Evolutionary conservation across 2,888 invertebrate genomes (phyloP), one percentile per base, ranked within the genome.

Genomic region (Zeuzera pyrina): DNA sequence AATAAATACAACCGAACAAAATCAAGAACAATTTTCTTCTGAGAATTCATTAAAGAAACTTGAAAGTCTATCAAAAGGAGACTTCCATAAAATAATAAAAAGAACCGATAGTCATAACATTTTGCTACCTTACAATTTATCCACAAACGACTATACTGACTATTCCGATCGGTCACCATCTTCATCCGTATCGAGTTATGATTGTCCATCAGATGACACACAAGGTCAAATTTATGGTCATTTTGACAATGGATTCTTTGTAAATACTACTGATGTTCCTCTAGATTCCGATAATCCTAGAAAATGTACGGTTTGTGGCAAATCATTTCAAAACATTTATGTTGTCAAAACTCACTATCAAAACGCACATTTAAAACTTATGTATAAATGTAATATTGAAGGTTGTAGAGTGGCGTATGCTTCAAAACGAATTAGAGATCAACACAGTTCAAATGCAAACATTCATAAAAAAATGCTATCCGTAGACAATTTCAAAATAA

Each of bases 351-450:
- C 94, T 1, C 98, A 98, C 67, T 97, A 95, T 69, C 96, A 96
- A 83, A 97, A 94, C 69, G 93, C 95, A 6, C 97, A 98, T 73
- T 88, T 97, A 31, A 97, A 97, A 74, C 78, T 97, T 38, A 94
- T 96, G 92, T 97, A 97, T 74, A 94, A 93, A 62, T 98, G 98
- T 77, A 94, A 91, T 55, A 91, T 95, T 14, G 96, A 96, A 45
- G 96, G 97, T 1, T 98, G 98, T 67, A 93, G 93, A 72, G 97
- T 97, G 0, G 93, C 95, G 0, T 98, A 97, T 66, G 93, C 95
- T 3, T 96, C 97, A 1, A 97, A 95, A 63, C 85, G 95, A 35
- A 94, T 93, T 55, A 89, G 97, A 49, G 97, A 98, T 57, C 87
- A 95, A 2, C 97, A 98, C 70, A 94, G 94, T 59, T 90, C 95